phyloP scores from a whole-genome alignment of 1,140 invertebrate genomes.

The Stenopsyche tienmushanensis region DNA sequence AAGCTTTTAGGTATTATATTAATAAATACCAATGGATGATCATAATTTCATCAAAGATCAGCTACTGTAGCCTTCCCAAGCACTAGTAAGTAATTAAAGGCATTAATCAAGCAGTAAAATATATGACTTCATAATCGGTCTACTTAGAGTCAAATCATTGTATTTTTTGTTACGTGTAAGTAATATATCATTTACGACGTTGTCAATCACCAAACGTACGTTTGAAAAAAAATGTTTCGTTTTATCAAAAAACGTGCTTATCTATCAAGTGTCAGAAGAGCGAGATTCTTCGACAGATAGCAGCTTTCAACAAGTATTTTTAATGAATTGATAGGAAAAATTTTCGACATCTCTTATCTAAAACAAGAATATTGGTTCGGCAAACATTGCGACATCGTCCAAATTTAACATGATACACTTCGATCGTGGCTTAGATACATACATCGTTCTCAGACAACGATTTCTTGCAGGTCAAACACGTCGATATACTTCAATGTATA shows the following conservation, averaged over 20 bases:
- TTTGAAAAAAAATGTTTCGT: background rate
- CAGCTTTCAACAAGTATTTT: constrained; percentile 19
- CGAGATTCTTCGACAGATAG: constrained; percentile 8
- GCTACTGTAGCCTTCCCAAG: too few relatives aligned
- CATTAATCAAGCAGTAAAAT: too few relatives aligned
- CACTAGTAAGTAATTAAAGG: too few relatives aligned
- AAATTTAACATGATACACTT: background rate
- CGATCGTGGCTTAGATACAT: too few relatives aligned
- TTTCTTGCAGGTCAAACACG: too few relatives aligned
- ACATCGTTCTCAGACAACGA: too few relatives aligned
- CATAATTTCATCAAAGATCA: too few relatives aligned
- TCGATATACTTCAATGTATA: too few relatives aligned
- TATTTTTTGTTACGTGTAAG: background rate
- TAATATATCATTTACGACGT: background rate
- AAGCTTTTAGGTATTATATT: too few relatives aligned
- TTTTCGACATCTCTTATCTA: constrained; percentile 18
- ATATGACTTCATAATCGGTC: too few relatives aligned
- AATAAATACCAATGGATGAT: too few relatives aligned
- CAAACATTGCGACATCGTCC: constrained; percentile 4
- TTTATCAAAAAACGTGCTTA: constrained; percentile 8
- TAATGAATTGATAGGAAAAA: constrained; percentile 16
- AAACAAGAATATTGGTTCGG: constrained; percentile 7
- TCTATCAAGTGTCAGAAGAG: constrained; percentile 4
- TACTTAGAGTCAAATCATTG: too few relatives aligned
- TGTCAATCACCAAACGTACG: constrained; percentile 7